A percentile compares a stretch with the other conserved stretches of the same genome.
These are phyloP conservation scores for Danio choprae DNA, from an alignment of 2,797 vertebrate species.

Conservation along the genomic window DNA sequence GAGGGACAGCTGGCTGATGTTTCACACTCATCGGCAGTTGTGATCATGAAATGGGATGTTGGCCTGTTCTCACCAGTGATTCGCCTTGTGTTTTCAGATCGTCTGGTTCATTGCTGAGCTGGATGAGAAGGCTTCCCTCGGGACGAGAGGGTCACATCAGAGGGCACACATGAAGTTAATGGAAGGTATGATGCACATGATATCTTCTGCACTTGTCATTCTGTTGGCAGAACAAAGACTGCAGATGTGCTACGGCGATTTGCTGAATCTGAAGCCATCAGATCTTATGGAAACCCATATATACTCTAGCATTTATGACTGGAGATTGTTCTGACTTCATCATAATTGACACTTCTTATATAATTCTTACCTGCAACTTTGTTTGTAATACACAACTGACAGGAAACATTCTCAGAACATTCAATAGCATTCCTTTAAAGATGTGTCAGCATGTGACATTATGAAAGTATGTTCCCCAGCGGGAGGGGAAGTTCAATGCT, in stretches of 20 bases:
- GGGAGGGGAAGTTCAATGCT: too few species aligned
- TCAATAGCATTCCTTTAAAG: too few species aligned
- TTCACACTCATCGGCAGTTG: constrained; percentile 59
- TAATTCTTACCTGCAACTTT: too few species aligned
- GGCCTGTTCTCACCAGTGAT: constrained; percentile 70
- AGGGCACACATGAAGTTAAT: constrained; percentile 75
- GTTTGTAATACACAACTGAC: neutral
- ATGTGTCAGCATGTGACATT: too few species aligned
- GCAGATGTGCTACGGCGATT: constrained; percentile 67
- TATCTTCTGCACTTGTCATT: constrained; percentile 79
- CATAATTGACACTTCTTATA: neutral
- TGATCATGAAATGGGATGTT: constrained; percentile 60
- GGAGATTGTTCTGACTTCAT: neutral
- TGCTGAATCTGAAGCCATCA: constrained; percentile 49
- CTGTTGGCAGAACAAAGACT: constrained; percentile 73
- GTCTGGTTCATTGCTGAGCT: constrained; percentile 64
- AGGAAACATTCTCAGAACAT: too few species aligned
- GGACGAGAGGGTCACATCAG: constrained; percentile 73
- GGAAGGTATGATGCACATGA: constrained; percentile 73
- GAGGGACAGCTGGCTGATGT: constrained; percentile 54
- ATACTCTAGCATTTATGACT: neutral
- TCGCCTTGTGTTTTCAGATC: constrained; percentile 74
- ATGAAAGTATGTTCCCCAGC: too few species aligned
- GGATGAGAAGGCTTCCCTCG: constrained; percentile 74
- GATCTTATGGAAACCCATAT: neutral